Evolutionary conservation across 2,797 vertebrate genomes (phyloP).

Genomic region (Lepus townsendii): DNA sequence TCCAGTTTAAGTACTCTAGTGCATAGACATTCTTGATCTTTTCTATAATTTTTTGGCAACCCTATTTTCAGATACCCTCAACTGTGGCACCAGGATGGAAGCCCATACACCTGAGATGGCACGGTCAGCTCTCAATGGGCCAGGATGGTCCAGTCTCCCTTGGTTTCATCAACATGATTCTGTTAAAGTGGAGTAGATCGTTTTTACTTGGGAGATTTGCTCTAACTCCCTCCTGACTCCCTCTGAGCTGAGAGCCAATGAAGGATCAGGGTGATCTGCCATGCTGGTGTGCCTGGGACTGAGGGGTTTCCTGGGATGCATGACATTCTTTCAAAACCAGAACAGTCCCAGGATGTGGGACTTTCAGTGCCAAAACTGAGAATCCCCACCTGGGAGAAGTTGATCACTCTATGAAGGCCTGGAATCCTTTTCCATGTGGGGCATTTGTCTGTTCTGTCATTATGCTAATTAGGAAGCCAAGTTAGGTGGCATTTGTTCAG

Average conservation of each 20-base stretch:
- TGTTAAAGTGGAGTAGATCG: neutral
- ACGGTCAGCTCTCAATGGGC: neutral
- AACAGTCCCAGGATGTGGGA: neutral
- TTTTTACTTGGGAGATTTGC: neutral
- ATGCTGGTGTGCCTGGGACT: neutral
- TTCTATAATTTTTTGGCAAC: neutral
- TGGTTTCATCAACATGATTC: neutral
- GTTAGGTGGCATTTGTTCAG: neutral
- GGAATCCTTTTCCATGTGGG: neutral
- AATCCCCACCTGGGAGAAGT: neutral
- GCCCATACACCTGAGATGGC: neutral
- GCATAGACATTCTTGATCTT: neutral
- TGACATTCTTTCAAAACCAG: neutral
- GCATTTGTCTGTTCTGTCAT: neutral
- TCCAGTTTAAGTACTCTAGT: neutral
- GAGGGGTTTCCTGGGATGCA: neutral
- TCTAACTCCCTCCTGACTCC: neutral
- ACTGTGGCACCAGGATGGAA: neutral
- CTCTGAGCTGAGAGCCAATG: neutral
- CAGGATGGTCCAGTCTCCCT: neutral
- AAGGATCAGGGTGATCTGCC: neutral
- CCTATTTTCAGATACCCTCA: neutral
- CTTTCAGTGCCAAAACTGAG: neutral
- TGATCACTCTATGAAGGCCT: neutral
- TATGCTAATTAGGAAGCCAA: neutral